A percentile compares a stretch with the other conserved stretches of the same genome.
Evolutionary conservation across 1,140 invertebrate genomes (phyloP).

Genomic region (Achroia grisella): DNA sequence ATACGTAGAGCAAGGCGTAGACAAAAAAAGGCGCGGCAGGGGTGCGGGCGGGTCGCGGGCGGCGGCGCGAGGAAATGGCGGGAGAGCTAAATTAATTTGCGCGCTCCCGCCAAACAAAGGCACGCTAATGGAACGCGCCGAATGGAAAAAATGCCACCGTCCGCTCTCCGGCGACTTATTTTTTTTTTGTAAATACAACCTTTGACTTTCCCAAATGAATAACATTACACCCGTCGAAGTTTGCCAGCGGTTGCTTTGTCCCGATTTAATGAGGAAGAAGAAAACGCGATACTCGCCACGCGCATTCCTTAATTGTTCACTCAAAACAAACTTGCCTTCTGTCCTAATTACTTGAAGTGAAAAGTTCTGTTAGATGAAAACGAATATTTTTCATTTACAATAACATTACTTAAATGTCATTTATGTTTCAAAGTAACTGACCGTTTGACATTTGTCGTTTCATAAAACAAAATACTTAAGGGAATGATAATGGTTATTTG

Average conservation of each 20-base stretch:
- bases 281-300: conserved; percentile 37
- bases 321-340: conserved; percentile 35
- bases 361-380: conserved; percentile 18
- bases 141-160: conserved; percentile 73
- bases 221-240: conserved; percentile 64
- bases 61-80: conserved; percentile 64
- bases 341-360: conserved; percentile 30
- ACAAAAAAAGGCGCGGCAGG: conserved; percentile 62
- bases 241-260: conserved; percentile 56
- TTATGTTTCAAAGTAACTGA: too few relatives aligned
- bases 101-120: conserved; percentile 72
- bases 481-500: too few relatives aligned
- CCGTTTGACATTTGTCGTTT: too few relatives aligned
- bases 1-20: conserved; percentile 71
- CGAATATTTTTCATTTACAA: conserved; percentile 3
- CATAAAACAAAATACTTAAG: too few relatives aligned
- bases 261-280: conserved; percentile 62
- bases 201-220: conserved; percentile 71
- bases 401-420: background rate
- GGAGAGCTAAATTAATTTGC: conserved; percentile 74
- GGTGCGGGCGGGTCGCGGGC: conserved; percentile 35
- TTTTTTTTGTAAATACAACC: conserved; percentile 68
- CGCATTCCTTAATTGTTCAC: conserved; percentile 35
- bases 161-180: conserved; percentile 69
- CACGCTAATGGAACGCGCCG: conserved; percentile 72